Base-by-base conservation (phyloP, 2,888 invertebrate species). In the Cantharis rufa region DNA sequence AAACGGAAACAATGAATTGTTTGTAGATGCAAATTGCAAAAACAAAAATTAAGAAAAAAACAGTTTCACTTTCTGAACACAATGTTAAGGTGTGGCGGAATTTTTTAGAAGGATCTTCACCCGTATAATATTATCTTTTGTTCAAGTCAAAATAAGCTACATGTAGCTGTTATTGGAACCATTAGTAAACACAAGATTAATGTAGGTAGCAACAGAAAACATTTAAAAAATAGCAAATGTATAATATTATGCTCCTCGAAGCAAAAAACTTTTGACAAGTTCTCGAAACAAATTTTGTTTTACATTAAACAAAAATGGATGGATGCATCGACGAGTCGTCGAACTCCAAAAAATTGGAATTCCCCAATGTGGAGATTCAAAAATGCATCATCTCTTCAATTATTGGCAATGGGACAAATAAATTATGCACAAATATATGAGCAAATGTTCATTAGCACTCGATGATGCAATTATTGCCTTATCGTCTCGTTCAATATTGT, bases 11-110 rank as follows among this genome's bases (percentile, higher is more conserved):
- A 64, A 21, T 70, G 18, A 63, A 68, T 16, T 16, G 68, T 69
- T 66, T 64, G 71, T 71, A 62, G 71, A 71, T 75, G 68, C 68
- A 71, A 75, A 75, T 71, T 68, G 68, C 32, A 7, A 28, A 16
- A 63, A 71, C n/a, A n/a, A 70, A 21, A 71, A 62, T 71, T 71
- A 32, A n/a, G 70, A 70, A 70, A 64, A 74, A 74, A 73, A 70
- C 69, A 66, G 71, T 72, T 75, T 75, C 75, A 78, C 75, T 78
- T 78, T 78, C 72, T 62, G 69, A 74, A 74, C 71, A 74, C 74
- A 75, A 72, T 69, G 63, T 27, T 15, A 62, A 75, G 78, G 78
- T 74, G 78, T 32, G 78, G 78, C 48, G 32, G 78, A 62, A 70
- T 77, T 69, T 77, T 66, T 77, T 75, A 70, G 70, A 70, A 75